Conservation (phyloP, 1,140 invertebrate species). For the Drosophila lacteicornis region DNA sequence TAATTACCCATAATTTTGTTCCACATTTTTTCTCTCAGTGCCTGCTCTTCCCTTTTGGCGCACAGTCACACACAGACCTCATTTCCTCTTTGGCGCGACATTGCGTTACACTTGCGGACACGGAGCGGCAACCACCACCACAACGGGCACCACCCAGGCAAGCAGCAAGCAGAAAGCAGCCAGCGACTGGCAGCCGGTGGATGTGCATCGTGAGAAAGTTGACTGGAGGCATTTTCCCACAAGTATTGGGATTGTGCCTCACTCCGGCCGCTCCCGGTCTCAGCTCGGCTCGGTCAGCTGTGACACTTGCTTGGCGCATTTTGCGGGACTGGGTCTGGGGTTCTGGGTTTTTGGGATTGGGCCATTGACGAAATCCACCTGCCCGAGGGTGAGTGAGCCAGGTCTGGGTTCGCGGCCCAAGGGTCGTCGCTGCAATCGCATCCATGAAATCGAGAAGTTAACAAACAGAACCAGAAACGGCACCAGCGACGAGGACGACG, state of each 20-base stretch:
- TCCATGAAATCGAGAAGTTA: conserved; percentile 78
- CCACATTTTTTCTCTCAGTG: conserved; percentile 9
- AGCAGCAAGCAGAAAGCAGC: conserved; percentile 32
- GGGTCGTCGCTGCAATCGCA: conserved; percentile 66
- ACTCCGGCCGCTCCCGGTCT: conserved; percentile 40
- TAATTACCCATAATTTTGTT: too few relatives aligned
- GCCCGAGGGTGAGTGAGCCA: conserved; percentile 57
- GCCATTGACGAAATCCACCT: conserved; percentile 74
- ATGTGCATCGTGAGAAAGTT: conserved; percentile 84
- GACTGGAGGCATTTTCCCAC: conserved; percentile 80
- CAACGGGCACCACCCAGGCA: conserved; percentile 75
- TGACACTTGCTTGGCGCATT: conserved; percentile 75
- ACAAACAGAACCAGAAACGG: conserved; percentile 40
- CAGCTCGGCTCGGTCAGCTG: conserved; percentile 60
- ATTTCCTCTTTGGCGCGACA: conserved; percentile 82
- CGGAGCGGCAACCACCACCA: conserved; percentile 68
- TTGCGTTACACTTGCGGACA: conserved; percentile 77
- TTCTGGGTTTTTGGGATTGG: conserved; percentile 23
- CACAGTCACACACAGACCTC: conserved; percentile 61
- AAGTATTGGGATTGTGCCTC: conserved; percentile 74
- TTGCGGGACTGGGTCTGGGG: conserved; percentile 19
- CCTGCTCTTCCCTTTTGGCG: conserved; percentile 50
- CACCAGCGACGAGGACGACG: conserved; percentile 12
- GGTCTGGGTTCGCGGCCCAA: conserved; percentile 11
- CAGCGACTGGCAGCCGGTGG: conserved; percentile 60